These are phyloP conservation scores for Apotomis betuletana DNA, from an alignment of 2,888 invertebrate species.

Conservation along the genomic window DNA sequence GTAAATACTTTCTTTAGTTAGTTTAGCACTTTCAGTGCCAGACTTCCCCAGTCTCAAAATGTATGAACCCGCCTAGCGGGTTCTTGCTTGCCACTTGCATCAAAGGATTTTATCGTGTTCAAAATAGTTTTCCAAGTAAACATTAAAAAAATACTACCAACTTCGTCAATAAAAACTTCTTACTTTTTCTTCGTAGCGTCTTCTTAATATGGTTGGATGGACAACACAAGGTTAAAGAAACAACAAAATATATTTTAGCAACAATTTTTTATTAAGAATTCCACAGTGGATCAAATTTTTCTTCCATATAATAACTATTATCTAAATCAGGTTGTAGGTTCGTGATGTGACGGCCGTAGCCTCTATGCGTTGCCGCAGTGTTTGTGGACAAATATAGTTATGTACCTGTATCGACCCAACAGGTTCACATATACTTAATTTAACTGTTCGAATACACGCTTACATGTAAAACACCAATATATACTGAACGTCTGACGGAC, in stretches of 20 bases:
- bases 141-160: background rate
- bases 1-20: too few species aligned
- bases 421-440: constrained; percentile 35
- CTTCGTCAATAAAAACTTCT: background rate
- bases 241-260: constrained; percentile 73
- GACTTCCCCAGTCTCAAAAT: too few species aligned
- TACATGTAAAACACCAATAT: constrained; percentile 31
- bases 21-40: too few species aligned
- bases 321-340: constrained; percentile 75
- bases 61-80: too few species aligned
- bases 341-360: constrained; percentile 62
- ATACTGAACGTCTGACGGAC: constrained; percentile 23
- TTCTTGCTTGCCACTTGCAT: too few species aligned
- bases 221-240: constrained; percentile 61
- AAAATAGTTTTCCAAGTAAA: too few species aligned
- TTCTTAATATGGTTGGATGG: background rate
- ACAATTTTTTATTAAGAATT: constrained; percentile 85
- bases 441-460: constrained; percentile 41
- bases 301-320: constrained; percentile 72
- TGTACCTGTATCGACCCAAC: constrained; percentile 62
- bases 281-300: constrained; percentile 81
- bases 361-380: constrained; percentile 58
- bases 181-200: background rate
- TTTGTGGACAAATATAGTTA: constrained; percentile 66
- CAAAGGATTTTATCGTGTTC: too few species aligned